phyloP scores from a whole-genome alignment of 2,113 vertebrate species.

The Seriola dumerili region DNA sequence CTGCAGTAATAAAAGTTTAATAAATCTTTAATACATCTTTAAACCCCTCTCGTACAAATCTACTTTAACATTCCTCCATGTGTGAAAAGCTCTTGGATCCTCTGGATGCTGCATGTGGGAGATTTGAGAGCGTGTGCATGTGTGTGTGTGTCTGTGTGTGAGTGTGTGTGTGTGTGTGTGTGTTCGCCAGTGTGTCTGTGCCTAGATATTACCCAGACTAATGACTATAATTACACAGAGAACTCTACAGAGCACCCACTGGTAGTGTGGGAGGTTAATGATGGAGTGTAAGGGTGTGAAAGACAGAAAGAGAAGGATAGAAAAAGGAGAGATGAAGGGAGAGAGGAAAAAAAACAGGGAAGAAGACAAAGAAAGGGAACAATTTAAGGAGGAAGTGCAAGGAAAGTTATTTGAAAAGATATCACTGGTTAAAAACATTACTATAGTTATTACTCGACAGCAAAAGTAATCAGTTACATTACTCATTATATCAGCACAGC shows the following conservation, averaged over 20 bases:
- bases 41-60: slow-evolving; percentile 6
- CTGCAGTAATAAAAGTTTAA: slow-evolving; percentile 16
- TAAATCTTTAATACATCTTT: background rate
- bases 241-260: slow-evolving; percentile 74
- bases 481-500: no score
- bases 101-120: slow-evolving; percentile 49
- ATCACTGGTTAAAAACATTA: background rate
- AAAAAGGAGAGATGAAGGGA: background rate
- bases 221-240: slow-evolving; percentile 80
- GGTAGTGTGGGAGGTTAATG: slow-evolving; percentile 80
- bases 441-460: background rate
- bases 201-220: slow-evolving; percentile 73
- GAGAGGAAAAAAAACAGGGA: slow-evolving; percentile 7
- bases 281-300: slow-evolving; percentile 67
- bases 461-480: no score
- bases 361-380: background rate
- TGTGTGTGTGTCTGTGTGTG: background rate
- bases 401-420: background rate
- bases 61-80: slow-evolving; percentile 14
- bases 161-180: slow-evolving; percentile 4
- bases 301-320: slow-evolving; percentile 41
- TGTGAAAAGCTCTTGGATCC: slow-evolving; percentile 49
- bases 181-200: slow-evolving; percentile 45
- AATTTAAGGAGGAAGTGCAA: background rate
- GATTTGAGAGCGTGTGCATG: background rate